A percentile compares a stretch with the other conserved stretches of the same genome.
These are phyloP conservation scores for Parapsyche elsis DNA, from an alignment of 1,140 invertebrate species.

Conservation along the genomic window DNA sequence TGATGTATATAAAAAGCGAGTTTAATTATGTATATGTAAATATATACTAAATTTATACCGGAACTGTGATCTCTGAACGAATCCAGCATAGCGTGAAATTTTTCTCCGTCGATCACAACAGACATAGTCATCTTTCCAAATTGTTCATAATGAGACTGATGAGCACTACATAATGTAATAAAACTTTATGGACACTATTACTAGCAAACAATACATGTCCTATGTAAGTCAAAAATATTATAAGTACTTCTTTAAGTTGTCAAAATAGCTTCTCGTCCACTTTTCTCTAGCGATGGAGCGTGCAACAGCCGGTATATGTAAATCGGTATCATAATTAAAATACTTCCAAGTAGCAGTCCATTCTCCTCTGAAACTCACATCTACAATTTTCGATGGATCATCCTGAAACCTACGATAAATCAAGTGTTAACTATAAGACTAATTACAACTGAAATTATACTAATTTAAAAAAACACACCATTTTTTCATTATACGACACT, in stretches of 20 bases:
- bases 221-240: slow-evolving; percentile 45
- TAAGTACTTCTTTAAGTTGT: slow-evolving; percentile 70
- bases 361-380: slow-evolving; percentile 67
- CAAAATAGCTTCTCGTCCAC: slow-evolving; percentile 75
- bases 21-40: no score
- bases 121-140: slow-evolving; percentile 71
- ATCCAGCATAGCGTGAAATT: slow-evolving; percentile 64
- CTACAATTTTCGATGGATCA: slow-evolving; percentile 61
- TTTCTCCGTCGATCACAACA: slow-evolving; percentile 66
- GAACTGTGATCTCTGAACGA: slow-evolving; percentile 78
- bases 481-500: slow-evolving; percentile 71
- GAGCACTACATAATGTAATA: slow-evolving; percentile 68
- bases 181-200: slow-evolving; percentile 10
- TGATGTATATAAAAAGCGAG: no score
- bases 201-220: neutral
- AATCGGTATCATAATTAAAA: slow-evolving; percentile 78
- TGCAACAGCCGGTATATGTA: slow-evolving; percentile 70
- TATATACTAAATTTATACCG: slow-evolving; percentile 67
- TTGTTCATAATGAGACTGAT: slow-evolving; percentile 82
- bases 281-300: slow-evolving; percentile 74
- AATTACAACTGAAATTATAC: slow-evolving; percentile 17
- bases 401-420: slow-evolving; percentile 61
- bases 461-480: slow-evolving; percentile 66
- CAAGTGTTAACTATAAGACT: slow-evolving; percentile 11
- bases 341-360: slow-evolving; percentile 67